phyloP scores from a whole-genome alignment of 2,113 vertebrate species.

The Eptatretus burgeri region DNA sequence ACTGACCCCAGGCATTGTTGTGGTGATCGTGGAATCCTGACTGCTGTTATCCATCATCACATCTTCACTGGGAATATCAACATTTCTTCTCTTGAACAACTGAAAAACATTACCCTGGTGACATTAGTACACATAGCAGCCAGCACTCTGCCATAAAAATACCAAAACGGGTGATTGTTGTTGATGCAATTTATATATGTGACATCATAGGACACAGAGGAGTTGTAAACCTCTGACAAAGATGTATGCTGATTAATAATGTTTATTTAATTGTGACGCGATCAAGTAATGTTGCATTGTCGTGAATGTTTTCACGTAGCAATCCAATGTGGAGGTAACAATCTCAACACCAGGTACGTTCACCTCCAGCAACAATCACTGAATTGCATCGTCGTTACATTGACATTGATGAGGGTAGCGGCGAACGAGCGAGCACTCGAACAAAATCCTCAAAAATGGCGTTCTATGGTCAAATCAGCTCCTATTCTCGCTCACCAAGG shows the following conservation, averaged over 20 bases:
- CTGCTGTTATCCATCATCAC: constrained; percentile 53
- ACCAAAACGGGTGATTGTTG: background rate
- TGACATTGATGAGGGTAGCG: no score
- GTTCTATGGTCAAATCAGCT: no score
- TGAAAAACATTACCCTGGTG: constrained; percentile 13
- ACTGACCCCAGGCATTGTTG: constrained; percentile 39
- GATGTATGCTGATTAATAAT: no score
- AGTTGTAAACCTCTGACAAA: background rate
- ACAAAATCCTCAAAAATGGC: no score
- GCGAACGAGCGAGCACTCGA: no score
- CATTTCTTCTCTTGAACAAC: constrained; percentile 93
- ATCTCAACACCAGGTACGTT: background rate
- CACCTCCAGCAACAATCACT: background rate
- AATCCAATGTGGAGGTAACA: no score
- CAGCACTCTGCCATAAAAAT: constrained; percentile 11
- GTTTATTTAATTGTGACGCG: background rate
- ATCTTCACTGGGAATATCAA: constrained; percentile 63
- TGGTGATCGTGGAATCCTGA: constrained; percentile 46
- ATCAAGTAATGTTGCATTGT: no score
- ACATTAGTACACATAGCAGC: background rate
- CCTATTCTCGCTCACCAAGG: no score
- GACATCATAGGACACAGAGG: no score
- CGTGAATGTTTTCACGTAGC: background rate
- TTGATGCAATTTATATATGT: no score
- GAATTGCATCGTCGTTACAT: no score